Base-by-base conservation (phyloP, 2,888 invertebrate species). In the Caradrina clavipalpis region DNA sequence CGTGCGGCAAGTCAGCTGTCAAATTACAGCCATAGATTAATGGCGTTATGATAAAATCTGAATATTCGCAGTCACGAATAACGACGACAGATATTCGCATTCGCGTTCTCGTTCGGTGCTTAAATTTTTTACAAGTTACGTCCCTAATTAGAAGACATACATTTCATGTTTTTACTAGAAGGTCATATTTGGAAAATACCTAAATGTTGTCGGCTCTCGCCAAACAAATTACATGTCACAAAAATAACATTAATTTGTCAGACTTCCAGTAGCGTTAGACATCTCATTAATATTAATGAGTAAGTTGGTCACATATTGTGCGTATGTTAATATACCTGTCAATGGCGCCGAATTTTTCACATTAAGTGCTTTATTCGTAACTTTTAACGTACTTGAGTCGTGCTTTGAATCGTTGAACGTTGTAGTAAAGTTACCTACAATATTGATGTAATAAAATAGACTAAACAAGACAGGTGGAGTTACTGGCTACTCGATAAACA, bases 261-360 rank as follows among this genome's bases (percentile, higher is more conserved):
- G 49, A 69, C 49, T 54, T 15, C 47, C 39, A n/a, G 15, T 31
- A 59, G 6, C 10, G 11, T 5, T 49, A 6, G 31, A 58, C 63
- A 54, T 17, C 55, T 78, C 53, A 58, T 69, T 66, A 78, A 76
- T 66, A 80, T 75, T 51, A 56, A 80, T 69, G 45, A 62, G 39
- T 26, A n/a, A 61, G 45, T 7, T 39, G 50, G 59, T 56, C 39
- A 51, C 19, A 39, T 51, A 26, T 19, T 22, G 5, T 53, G 42
- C 39, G 4, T 57, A 45, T 56, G 45, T 17, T 60, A 56, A 51
- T 15, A 26, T 13, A 5, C 0, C 22, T 53, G 58, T 53, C 70
- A 58, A 53, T 60, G 70, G 50, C 53, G 57, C 17, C n/a, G n/a
- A 49, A 53, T 51, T 61, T 76, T 67, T 76, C 47, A 21, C 3